phyloP scores from a whole-genome alignment of 2,888 invertebrate species.

The Tetanocera ferruginea region DNA sequence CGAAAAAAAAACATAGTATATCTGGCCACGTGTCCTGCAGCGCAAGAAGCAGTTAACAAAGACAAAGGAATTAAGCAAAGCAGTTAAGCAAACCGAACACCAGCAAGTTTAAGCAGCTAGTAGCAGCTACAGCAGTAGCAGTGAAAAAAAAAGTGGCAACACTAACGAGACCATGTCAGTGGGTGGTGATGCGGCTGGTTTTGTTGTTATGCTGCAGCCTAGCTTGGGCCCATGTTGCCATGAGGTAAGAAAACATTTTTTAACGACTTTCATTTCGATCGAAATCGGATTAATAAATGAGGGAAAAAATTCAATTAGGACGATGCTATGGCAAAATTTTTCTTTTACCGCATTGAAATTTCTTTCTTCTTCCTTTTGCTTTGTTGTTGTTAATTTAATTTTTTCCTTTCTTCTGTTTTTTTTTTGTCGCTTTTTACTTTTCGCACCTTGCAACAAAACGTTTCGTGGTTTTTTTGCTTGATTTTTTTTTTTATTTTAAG shows the following conservation, averaged over 20 bases:
- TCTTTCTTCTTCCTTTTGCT: conserved; percentile 8
- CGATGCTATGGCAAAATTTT: conserved; percentile 24
- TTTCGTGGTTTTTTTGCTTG: not conserved
- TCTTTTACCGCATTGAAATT: not conserved
- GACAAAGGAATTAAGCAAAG: conserved; percentile 18
- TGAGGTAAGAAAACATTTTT: conserved; percentile 32
- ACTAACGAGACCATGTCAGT: too few relatives aligned
- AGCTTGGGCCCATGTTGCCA: not conserved
- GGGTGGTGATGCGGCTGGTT: too few relatives aligned
- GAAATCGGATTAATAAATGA: conserved; percentile 64
- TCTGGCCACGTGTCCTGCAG: conserved; percentile 20
- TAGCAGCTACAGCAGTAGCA: not conserved
- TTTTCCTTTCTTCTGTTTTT: not conserved
- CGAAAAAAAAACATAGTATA: not conserved
- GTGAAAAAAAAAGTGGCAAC: conserved; percentile 15
- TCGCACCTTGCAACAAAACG: not conserved
- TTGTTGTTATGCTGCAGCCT: not conserved
- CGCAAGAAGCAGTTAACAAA: conserved; percentile 21
- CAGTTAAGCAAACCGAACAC: not conserved
- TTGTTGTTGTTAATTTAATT: not conserved
- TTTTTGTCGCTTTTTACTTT: not conserved
- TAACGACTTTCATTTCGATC: conserved; percentile 51
- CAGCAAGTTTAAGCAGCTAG: not conserved
- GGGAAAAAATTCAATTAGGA: conserved; percentile 59
- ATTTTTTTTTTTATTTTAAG: not conserved